Percentiles rank a stretch among this genome's conserved stretches.
Conservation (phyloP, 2,797 vertebrate species). For the Borostomias antarcticus region DNA sequence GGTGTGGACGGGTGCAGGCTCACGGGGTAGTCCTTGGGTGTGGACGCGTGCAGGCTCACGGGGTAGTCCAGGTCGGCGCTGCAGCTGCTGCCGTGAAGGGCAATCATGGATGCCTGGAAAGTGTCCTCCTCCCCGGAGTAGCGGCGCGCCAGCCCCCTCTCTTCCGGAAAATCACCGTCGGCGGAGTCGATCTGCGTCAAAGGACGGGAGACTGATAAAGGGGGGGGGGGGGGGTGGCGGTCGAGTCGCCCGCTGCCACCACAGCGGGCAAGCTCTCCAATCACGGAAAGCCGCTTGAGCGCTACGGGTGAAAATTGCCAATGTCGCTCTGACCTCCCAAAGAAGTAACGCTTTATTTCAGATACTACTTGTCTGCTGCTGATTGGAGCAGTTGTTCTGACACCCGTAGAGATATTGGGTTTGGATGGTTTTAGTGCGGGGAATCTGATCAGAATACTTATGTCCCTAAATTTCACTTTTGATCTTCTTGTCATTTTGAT, state of each 20-base stretch:
- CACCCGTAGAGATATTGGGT: background rate
- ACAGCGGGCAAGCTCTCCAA: slow-evolving; percentile 20
- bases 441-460: too few species aligned
- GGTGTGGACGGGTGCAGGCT: slow-evolving; percentile 72
- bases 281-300: slow-evolving; percentile 18
- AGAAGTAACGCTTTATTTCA: background rate
- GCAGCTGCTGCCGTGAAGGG: slow-evolving; percentile 81
- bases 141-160: slow-evolving; percentile 77
- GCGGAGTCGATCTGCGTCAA: slow-evolving; percentile 85
- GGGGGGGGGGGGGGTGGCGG: too few species aligned
- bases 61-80: slow-evolving; percentile 75
- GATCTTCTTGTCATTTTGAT: background rate
- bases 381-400: background rate
- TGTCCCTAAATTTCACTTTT: too few species aligned
- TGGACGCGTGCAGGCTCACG: slow-evolving; percentile 72
- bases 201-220: slow-evolving; percentile 46
- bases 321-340: background rate
- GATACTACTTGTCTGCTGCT: background rate
- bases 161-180: slow-evolving; percentile 82
- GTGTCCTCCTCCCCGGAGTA: slow-evolving; percentile 78
- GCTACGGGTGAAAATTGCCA: background rate
- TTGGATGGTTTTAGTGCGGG: too few species aligned
- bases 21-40: slow-evolving; percentile 79
- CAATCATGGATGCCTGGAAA: slow-evolving; percentile 84
- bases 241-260: background rate